These are phyloP conservation scores for Gandaritis pyraliata DNA, from an alignment of 2,888 invertebrate species.

Conservation along the genomic window DNA sequence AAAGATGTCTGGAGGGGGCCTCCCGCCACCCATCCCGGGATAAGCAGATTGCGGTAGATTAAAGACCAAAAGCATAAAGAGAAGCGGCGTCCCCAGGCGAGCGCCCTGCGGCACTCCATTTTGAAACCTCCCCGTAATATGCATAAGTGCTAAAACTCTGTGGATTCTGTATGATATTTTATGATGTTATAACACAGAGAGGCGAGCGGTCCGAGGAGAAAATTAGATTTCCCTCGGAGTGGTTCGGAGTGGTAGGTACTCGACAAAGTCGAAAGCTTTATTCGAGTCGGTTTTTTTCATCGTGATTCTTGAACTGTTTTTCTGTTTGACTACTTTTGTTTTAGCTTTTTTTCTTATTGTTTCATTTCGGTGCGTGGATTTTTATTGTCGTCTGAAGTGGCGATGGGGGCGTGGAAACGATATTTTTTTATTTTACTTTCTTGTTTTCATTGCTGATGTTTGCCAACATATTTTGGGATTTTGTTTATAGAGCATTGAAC, in stretches of 20 bases:
- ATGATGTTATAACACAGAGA: conserved; percentile 69
- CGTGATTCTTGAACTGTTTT: conserved; percentile 74
- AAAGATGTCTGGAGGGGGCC: conserved; percentile 74
- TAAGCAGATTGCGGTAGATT: conserved; percentile 84
- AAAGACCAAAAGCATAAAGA: conserved; percentile 81
- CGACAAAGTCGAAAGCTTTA: conserved; percentile 78
- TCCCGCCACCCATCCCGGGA: conserved; percentile 67
- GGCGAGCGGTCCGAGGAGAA: conserved; percentile 72
- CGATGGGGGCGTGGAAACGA: conserved; percentile 53
- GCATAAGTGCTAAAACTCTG: conserved; percentile 73
- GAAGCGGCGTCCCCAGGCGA: conserved; percentile 59
- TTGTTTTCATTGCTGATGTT: conserved; percentile 40
- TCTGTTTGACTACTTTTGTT: conserved; percentile 73
- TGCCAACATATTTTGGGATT: conserved; percentile 45
- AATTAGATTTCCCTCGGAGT: conserved; percentile 81
- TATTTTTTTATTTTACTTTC: conserved; percentile 49
- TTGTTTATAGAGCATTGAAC: conserved; percentile 24
- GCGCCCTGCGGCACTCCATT: conserved; percentile 64
- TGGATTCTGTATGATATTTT: conserved; percentile 66
- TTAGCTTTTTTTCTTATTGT: conserved; percentile 64
- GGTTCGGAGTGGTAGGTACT: conserved; percentile 71
- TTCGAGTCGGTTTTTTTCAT: conserved; percentile 64
- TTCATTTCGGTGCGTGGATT: conserved; percentile 66
- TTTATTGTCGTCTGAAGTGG: conserved; percentile 60
- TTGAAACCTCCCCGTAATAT: conserved; percentile 68